Evolutionary conservation across 2,888 invertebrate species (phyloP), one percentile per base, ranked within the genome.

Genomic region (Merodon equestris): DNA sequence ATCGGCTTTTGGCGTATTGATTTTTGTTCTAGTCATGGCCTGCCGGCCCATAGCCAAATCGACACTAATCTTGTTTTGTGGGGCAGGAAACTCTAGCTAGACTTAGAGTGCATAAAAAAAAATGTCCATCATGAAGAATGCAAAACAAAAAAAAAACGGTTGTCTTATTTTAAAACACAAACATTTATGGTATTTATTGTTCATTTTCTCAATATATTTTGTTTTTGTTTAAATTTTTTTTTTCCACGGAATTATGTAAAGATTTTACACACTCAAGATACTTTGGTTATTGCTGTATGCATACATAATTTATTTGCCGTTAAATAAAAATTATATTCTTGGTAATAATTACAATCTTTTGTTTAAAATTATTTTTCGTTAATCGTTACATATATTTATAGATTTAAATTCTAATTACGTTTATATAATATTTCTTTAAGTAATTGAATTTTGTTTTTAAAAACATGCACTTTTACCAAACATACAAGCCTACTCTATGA

Each of bases 241-340:
- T 81, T 66, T 77, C 53, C 54, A 72, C 64, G 74, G 56, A 79
- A 70, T 77, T 81, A 77, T 79, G 68, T 82, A 70, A 67, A 79
- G 74, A 64, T 77, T 83, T 79, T 81, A 81, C 82, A 83, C 83
- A 83, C 83, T 82, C 79, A 84, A 87, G 88, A 88, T 88, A 87
- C 88, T 88, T 88, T 88, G 88, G 88, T 88, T 88, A 88, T 88
- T 88, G 88, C 88, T 88, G 88, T 87, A 88, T 88, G 85, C 86
- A 85, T 82, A 82, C 81, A 82, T 77, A 63, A 74, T 79, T 81
- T 66, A 75, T 75, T 81, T 75, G 81, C 70, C 73, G 70, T 61
- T 68, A 75, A 74, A 75, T 71, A 72, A 72, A 71, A 71, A 63
- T 73, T n/a, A 72, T 63, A 40, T 60, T 63, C 44, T 53, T 66